Conservation (phyloP, 2,888 invertebrate genomes). For the Drosophila emarginata region DNA sequence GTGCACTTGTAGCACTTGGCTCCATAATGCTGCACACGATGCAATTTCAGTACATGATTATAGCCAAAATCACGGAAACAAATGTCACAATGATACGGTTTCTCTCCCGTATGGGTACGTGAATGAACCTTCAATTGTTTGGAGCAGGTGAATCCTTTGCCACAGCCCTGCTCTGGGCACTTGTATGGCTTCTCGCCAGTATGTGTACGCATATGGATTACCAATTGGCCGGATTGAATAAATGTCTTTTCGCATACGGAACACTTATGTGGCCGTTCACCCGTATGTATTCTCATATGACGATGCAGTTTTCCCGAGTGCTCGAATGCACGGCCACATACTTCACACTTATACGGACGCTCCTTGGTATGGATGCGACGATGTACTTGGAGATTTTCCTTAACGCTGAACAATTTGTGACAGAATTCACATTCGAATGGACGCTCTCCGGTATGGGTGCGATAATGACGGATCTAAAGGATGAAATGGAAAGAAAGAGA, state of each 20-base stretch:
- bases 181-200: constrained; percentile 94
- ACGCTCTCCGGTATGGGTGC: constrained; percentile 95
- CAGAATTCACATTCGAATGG: constrained; percentile 96
- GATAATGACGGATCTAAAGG: constrained; percentile 87
- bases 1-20: constrained; percentile 96
- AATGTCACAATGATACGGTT: constrained; percentile 95
- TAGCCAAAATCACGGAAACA: constrained; percentile 95
- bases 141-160: constrained; percentile 95
- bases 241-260: constrained; percentile 94
- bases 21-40: constrained; percentile 94
- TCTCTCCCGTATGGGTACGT: constrained; percentile 94
- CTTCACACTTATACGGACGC: constrained; percentile 93
- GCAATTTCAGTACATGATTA: constrained; percentile 94
- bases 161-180: constrained; percentile 91
- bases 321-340: constrained; percentile 94
- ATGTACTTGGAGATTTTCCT: constrained; percentile 95
- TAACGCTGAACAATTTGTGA: constrained; percentile 95
- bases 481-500: not conserved
- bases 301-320: constrained; percentile 95
- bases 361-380: constrained; percentile 95
- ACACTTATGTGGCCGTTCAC: constrained; percentile 94
- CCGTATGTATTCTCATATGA: constrained; percentile 94
- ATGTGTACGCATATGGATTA: constrained; percentile 95
- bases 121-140: constrained; percentile 96
- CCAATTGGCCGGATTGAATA: constrained; percentile 94